Percentiles rank a stretch among this genome's conserved stretches.
Conservation (phyloP, 2,797 vertebrate genomes). For the Tokudaia tokunoshimensis region DNA sequence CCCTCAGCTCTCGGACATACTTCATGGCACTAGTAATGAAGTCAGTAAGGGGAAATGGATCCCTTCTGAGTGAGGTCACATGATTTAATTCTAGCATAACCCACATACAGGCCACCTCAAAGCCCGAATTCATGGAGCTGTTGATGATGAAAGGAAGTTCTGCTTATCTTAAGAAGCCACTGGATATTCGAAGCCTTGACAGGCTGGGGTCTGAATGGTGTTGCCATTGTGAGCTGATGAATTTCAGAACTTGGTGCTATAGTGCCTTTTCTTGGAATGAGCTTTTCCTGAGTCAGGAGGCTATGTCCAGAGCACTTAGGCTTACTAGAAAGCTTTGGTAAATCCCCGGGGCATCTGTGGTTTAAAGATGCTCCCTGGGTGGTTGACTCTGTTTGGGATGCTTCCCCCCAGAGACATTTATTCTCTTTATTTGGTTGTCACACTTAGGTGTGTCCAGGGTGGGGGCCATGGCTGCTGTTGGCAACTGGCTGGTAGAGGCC, state of each 20-base stretch:
- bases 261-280: background rate
- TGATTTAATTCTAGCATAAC: background rate
- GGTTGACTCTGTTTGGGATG: background rate
- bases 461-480: background rate
- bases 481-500: background rate
- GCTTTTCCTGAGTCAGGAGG: background rate
- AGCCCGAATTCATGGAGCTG: background rate
- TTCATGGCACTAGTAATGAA: background rate
- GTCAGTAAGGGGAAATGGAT: background rate
- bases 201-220: background rate
- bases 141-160: background rate
- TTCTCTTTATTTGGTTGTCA: background rate
- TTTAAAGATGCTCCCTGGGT: background rate
- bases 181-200: background rate
- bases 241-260: background rate
- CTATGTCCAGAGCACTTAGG: background rate
- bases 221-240: background rate
- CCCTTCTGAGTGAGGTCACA: background rate
- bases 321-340: background rate
- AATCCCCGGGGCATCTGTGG: background rate
- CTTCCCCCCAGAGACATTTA: background rate
- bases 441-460: background rate
- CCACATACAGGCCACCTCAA: background rate
- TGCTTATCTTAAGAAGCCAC: background rate
- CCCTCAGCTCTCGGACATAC: background rate